Evolutionary conservation across 2,888 invertebrate species (phyloP), one percentile per base, ranked within the genome.

Genomic region (Diaprepes abbreviatus): DNA sequence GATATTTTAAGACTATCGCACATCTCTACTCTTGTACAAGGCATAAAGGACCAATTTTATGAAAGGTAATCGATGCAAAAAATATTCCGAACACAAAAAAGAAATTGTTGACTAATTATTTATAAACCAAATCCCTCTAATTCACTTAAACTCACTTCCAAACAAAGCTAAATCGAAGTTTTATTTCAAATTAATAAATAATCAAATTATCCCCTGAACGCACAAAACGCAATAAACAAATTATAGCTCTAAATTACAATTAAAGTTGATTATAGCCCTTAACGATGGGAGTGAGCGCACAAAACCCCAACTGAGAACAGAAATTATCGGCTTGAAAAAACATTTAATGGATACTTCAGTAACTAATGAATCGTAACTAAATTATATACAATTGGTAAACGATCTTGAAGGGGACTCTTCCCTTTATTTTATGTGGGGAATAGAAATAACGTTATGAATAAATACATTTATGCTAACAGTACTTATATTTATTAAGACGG

Each of bases 351-450:
- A 63, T 21, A 43, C 58, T 57, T 57, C 45, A 24, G 43, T 31
- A 35, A 55, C 66, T 66, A 62, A 70, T 70, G 70, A 66, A 66
- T 66, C 40, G 70, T 66, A 70, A 70, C 63, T 66, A 45, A 66
- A 66, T 62, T 66, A 66, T 48, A 35, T 57, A 57, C 31, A 55
- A 36, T 50, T 54, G 19, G 40, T 52, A 63, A 65, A 65, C 54
- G 63, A 63, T 40, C 36, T 54, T 28, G 35, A 12, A 38, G 55
- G 55, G 55, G 38, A 55, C 6, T 36, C 16, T 6, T 24, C 38
- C 35, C 35, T 50, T 50, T 50, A 50, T 28, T 28, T 48, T 60
- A 48, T 43, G 35, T 17, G 35, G 17, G 55, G 24, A 55, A 35
- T 38, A 19, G 14, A 55, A 38, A 19, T 10, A 28, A 55, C 14